Conservation (phyloP, 2,888 invertebrate genomes). For the Acronicta alni region DNA sequence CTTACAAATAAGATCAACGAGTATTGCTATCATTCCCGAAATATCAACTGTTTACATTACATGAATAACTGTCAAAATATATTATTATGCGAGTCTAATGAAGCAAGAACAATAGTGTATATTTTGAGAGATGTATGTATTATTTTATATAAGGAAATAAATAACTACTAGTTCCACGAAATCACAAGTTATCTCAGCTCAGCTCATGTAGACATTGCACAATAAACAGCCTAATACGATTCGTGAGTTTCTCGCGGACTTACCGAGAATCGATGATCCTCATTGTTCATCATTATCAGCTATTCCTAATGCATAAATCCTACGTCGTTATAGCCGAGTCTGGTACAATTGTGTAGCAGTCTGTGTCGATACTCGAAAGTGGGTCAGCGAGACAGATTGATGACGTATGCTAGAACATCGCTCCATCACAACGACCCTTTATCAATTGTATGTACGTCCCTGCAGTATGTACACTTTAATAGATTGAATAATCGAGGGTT, state of each 20-base stretch:
- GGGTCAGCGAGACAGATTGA: conserved; percentile 58
- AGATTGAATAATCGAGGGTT: conserved; percentile 34
- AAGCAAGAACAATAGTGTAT: conserved; percentile 21
- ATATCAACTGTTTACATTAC: conserved; percentile 9
- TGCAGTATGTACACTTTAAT: conserved; percentile 33
- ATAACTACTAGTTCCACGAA: conserved; percentile 14
- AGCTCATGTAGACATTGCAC: conserved; percentile 20
- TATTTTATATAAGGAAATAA: conserved; percentile 3
- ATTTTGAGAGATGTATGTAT: conserved; percentile 2
- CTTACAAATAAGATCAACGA: conserved; percentile 12
- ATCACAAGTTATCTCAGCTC: conserved; percentile 17
- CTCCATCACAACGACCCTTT: conserved; percentile 48
- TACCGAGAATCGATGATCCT: conserved; percentile 51
- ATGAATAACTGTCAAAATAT: conserved; percentile 18
- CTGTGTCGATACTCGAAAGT: conserved; percentile 59
- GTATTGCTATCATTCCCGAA: not conserved
- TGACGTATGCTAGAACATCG: conserved; percentile 51
- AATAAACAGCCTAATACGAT: conserved; percentile 45
- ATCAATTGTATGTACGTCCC: conserved; percentile 37
- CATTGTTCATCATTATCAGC: conserved; percentile 58
- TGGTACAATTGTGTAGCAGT: conserved; percentile 48
- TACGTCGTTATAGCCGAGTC: conserved; percentile 34
- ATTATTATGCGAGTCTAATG: conserved; percentile 20
- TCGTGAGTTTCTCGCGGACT: conserved; percentile 47
- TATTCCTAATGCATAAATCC: conserved; percentile 55